These are phyloP conservation scores for Callaeas wilsoni DNA, from an alignment of 2,113 vertebrate species.

Conservation along the genomic window DNA sequence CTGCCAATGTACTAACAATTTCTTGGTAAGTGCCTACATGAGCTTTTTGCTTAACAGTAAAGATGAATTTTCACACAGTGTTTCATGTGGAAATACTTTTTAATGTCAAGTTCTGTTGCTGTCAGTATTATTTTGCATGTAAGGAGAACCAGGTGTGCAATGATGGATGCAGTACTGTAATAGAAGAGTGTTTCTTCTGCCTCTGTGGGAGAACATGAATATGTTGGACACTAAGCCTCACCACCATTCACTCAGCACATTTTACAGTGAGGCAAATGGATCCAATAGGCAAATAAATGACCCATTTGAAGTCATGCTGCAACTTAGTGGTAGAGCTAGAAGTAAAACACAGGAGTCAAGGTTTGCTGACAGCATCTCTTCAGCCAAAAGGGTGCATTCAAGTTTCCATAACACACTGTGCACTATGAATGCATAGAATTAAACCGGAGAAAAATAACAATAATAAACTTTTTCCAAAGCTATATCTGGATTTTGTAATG, in stretches of 20 bases:
- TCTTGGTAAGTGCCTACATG: conserved; percentile 78
- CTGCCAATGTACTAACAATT: conserved; percentile 67
- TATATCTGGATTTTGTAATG: not conserved
- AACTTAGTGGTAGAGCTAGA: not conserved
- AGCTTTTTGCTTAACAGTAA: not conserved
- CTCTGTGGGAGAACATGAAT: not conserved
- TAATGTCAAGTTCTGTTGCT: not conserved
- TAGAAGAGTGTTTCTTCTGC: not conserved
- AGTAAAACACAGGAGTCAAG: not conserved
- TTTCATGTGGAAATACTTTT: not conserved
- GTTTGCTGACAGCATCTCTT: not conserved
- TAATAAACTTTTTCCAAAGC: not conserved
- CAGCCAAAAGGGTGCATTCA: not conserved
- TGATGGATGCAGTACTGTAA: not conserved
- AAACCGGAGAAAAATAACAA: not conserved
- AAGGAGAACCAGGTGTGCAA: conserved; percentile 6
- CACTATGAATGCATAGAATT: not conserved
- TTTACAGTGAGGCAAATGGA: not conserved
- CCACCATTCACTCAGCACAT: not conserved
- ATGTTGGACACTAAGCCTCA: not conserved
- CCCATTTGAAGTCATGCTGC: not conserved
- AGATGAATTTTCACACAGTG: not conserved
- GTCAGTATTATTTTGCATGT: not conserved
- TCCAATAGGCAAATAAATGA: not conserved
- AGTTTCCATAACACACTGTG: not conserved